Percentiles rank a stretch among this genome's conserved stretches.
Conservation (phyloP, 1,140 invertebrate genomes). For the Tetragonula clypearis region DNA sequence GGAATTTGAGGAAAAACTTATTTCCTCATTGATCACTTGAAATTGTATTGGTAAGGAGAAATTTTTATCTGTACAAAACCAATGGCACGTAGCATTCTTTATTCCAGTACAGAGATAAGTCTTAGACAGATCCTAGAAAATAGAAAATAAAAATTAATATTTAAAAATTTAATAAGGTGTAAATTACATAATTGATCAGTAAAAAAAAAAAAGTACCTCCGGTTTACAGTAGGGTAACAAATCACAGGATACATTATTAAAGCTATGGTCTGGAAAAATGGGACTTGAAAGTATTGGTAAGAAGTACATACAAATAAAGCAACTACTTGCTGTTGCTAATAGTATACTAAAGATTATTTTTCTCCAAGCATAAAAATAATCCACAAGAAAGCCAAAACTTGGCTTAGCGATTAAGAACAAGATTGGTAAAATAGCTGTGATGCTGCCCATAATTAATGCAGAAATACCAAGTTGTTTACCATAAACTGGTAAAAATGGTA, state of each 20-base stretch:
- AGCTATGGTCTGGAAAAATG: constrained; percentile 63
- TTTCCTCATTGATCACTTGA: constrained; percentile 21
- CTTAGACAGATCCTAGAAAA: constrained; percentile 32
- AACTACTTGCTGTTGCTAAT: constrained; percentile 84
- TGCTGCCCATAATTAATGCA: constrained; percentile 86
- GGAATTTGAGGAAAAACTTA: constrained; percentile 66
- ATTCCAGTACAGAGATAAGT: constrained; percentile 33
- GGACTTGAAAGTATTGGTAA: constrained; percentile 81
- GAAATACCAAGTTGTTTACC: constrained; percentile 90
- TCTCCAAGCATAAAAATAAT: constrained; percentile 84
- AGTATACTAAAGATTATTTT: constrained; percentile 87
- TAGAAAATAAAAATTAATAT: background rate
- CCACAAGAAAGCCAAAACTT: constrained; percentile 87
- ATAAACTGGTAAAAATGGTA: constrained; percentile 88
- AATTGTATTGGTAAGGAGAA: constrained; percentile 62
- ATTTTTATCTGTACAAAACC: constrained; percentile 62
- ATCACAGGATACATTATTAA: constrained; percentile 67
- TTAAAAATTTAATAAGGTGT: background rate
- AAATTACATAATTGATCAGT: background rate
- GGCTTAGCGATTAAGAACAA: constrained; percentile 89
- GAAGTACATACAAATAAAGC: constrained; percentile 85
- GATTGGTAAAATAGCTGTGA: constrained; percentile 87
- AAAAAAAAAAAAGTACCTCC: constrained; percentile 49
- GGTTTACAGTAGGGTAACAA: constrained; percentile 68
- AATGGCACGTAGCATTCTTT: constrained; percentile 60